Evolutionary conservation across 1,140 invertebrate genomes (phyloP), one percentile per base, ranked within the genome.

Genomic region (Aphidius gifuensis): DNA sequence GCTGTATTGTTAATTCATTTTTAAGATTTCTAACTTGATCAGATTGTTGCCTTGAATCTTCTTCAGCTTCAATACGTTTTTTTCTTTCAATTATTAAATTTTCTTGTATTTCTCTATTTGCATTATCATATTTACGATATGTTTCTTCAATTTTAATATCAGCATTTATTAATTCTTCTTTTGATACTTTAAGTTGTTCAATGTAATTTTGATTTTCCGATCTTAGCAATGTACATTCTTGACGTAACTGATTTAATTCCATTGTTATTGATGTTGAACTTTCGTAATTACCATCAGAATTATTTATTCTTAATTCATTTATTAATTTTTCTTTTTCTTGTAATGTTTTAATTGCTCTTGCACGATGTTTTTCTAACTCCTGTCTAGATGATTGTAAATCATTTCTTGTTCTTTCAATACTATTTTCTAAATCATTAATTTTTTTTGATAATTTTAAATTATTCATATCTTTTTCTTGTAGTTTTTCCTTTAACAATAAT

Each of bases 261-360:
- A 73, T 77, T 54, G 71, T 66, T 32, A 32, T 32, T 62, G 58
- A 70, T 65, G 69, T 75, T 47, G 64, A 74, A 32, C 80, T 79
- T 63, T 74, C 83, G 66, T 64, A 77, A 54, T 69, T 71, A 62
- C 58, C 67, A 11, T 58, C 69, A 21, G 67, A 67, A 64, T 77
- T 78, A 47, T 65, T 83, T n/a, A 47, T 16, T 67, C 85, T 85
- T 9, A 92, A 75, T 70, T 86, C 86, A 9, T 83, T 71, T 62
- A 92, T 92, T 11, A 92, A 74, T 66, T 87, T 85, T 67, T 93
- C 91, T 75, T 92, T 92, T 62, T 90, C 88, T 75, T 90, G 84
- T 21, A 94, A 75, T 60, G 90, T 92, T 67, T 85, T 86, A 58
- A 90, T 83, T 6, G 91, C 92, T 67, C 87, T 83, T 6, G 79